Base-by-base conservation (phyloP, 1,140 invertebrate species). In the Contarinia nasturtii region DNA sequence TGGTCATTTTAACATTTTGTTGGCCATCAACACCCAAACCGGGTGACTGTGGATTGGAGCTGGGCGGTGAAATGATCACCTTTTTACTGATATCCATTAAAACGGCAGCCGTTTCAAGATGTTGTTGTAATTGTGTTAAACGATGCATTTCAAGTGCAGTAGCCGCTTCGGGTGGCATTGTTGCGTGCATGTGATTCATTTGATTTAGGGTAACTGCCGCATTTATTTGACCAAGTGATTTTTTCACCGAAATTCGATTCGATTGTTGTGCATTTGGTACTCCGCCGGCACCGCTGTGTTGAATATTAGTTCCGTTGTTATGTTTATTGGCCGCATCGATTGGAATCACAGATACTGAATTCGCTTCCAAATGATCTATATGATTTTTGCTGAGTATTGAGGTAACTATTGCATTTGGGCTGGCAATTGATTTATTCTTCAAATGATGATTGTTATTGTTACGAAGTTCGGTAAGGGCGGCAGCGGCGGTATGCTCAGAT, bases 81-180 rank as follows among this genome's bases (percentile, higher is more conserved):
- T 64, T 61, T 53, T 63, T 63, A 53, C 61, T 63, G 47, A 64
- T 64, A 48, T 63, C 58, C 61, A 64, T 63, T 37, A 64, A 50
- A 21, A 64, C 61, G 33, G 58, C 59, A 34, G 61, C 61, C 45
- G 61, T 64, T 55, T 64, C 61, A 20, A 63, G 49, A 45, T 61
- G 58, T 52, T 64, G 60, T 51, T 61, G 55, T 41, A 60, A 49
- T 51, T 59, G 55, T 27, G 50, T 55, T 33, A 56, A 57, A 51
- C 58, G 53, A 44, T 62, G 44, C 22, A 47, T 46, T 49, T 45
- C 10, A 15, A 44, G 21, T n/a, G 22, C 36, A 14, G 27, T 27
- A 10, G 27, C 27, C 27, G 27, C 27, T 27, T 27, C 20, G 15
- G 41, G 41, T 21, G 41, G 36, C 36, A 17, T 38, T 14, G 36